Conservation (phyloP, 2,797 vertebrate species). For the Melanotaenia parkinsoni region DNA sequence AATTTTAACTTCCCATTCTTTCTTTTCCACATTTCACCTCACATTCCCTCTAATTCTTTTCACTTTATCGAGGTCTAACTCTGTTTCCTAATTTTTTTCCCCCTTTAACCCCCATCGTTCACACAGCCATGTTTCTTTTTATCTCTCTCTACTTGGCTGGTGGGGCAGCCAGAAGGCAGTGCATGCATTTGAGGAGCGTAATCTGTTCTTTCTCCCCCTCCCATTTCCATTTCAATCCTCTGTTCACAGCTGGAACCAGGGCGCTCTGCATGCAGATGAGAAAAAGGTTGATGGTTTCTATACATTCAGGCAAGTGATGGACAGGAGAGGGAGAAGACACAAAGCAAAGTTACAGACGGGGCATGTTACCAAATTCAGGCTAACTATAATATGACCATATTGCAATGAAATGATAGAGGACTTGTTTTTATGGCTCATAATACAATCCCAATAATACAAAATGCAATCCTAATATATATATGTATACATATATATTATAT, state of each 20-base stretch:
- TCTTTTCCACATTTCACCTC: conserved; percentile 2
- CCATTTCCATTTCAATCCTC: conserved; percentile 84
- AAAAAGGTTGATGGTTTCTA: conserved; percentile 41
- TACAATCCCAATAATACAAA: neutral
- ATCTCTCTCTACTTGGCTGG: conserved; percentile 55
- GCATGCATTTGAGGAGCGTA: conserved; percentile 57
- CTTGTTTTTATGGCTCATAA: conserved; percentile 10
- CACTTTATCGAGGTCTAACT: conserved; percentile 36
- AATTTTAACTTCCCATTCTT: neutral
- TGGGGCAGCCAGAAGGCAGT: conserved; percentile 66
- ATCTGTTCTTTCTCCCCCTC: conserved; percentile 69
- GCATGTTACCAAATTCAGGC: conserved; percentile 31
- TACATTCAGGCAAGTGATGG: conserved; percentile 25
- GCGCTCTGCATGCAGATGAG: conserved; percentile 78
- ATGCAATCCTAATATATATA: too few species aligned
- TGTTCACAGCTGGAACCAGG: conserved; percentile 79
- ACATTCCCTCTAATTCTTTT: conserved; percentile 29
- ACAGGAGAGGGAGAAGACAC: neutral
- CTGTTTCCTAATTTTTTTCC: conserved; percentile 28
- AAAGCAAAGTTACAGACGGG: conserved; percentile 32
- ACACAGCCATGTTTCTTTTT: conserved; percentile 16
- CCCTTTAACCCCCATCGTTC: conserved; percentile 24
- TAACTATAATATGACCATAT: conserved; percentile 21
- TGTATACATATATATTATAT: too few species aligned
- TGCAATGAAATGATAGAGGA: neutral